Evolutionary conservation across 2,888 invertebrate genomes (phyloP), one percentile per base, ranked within the genome.

Genomic region (Drosophila anceps): DNA sequence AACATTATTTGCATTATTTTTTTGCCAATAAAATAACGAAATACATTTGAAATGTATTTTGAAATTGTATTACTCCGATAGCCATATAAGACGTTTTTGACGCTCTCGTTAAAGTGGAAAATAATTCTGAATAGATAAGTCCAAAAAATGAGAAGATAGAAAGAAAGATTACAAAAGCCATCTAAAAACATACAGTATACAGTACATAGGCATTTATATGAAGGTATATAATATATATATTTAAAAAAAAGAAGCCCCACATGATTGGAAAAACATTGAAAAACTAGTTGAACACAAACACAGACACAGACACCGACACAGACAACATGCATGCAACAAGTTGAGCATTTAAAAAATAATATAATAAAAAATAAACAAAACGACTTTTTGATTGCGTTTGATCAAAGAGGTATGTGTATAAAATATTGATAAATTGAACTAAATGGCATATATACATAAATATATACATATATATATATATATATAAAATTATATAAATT

Each of bases 371-470:
- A 13, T 13, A 33, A 57, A 27, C 37, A 60, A 58, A 71, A 61
- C 73, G 78, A 81, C 79, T 79, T 81, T 88, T 86, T 88, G 88
- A 86, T 86, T 86, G 86, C 79, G 86, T 86, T 86, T 86, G 88
- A 86, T 86, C 88, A 86, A 88, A 86, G 57, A 69, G 82, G 60
- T 55, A 65, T 80, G 82, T 82, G 69, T 70, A 73, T 79, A 75
- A 73, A 66, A 62, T 65, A 75, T 73, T 69, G 35, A 73, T 39
- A 59, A 61, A 68, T 64, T 64, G 55, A 65, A 48, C 39, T 76
- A 79, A 84, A 82, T 50, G 79, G 82, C 76, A 88, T 88, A 87
- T 84, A 86, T 76, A 74, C 68, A 75, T 61, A 71, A 69, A 82
- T 66, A 37, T 35, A 35, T 35, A 37, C 24, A 77, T 78, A 82